Base-by-base conservation (phyloP, 2,888 invertebrate species). In the Metopia argyrocephala region DNA sequence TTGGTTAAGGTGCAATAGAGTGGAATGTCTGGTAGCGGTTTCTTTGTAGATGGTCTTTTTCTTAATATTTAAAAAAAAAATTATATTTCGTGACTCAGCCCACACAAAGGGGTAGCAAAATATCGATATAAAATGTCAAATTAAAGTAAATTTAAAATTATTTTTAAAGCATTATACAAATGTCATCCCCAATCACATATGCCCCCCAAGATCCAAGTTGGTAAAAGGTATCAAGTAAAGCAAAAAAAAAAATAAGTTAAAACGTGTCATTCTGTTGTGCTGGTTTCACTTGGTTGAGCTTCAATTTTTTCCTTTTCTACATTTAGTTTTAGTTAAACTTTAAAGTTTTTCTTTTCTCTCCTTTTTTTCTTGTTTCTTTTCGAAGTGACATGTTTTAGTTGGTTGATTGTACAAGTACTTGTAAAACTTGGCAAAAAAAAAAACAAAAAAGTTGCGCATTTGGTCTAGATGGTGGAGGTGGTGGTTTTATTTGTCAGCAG, bases 181-280 rank as follows among this genome's bases (percentile, higher is more conserved):
- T n/a, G n/a, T n/a, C n/a, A n/a, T n/a, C n/a, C n/a, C n/a, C n/a
- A n/a, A n/a, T n/a, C n/a, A n/a, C n/a, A n/a, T n/a, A n/a, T n/a
- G n/a, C 15, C 15, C 21, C 5, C 27, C 27, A 31, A 12, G n/a
- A n/a, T n/a, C n/a, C n/a, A n/a, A n/a, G n/a, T n/a, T n/a, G n/a
- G n/a, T n/a, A n/a, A n/a, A n/a, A n/a, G n/a, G n/a, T n/a, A n/a
- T n/a, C n/a, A n/a, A n/a, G n/a, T n/a, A n/a, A n/a, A n/a, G n/a
- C n/a, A n/a, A 31, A 38, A 38, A 38, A 12, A 38, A 38, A 9
- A 31, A 7, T 48, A 78, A 71, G 28, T 61, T 31, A 56, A 76
- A 78, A 78, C 78, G 78, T 78, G 78, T 73, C 71, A 66, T 48
- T 73, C 61, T 78, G 54, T 73, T 61, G 54, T 54, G 54, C 23